A percentile compares a stretch with the other conserved stretches of the same genome.
These are phyloP conservation scores for Syngnathus typhle DNA, from an alignment of 2,113 vertebrate genomes.

Conservation along the genomic window DNA sequence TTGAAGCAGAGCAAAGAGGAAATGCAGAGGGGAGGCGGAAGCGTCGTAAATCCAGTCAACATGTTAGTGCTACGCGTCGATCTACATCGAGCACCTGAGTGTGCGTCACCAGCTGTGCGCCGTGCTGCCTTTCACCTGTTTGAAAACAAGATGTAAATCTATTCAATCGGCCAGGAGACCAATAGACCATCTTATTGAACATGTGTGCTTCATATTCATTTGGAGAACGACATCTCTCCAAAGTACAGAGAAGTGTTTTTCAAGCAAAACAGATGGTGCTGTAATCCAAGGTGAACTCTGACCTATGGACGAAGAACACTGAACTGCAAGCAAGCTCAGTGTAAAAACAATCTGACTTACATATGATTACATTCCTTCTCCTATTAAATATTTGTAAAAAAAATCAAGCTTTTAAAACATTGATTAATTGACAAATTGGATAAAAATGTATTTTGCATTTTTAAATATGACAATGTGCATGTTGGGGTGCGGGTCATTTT, in stretches of 20 bases:
- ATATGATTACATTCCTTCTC: background rate
- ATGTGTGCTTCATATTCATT: background rate
- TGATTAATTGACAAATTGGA: no score
- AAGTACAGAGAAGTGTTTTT: constrained; percentile 1
- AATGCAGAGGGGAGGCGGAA: constrained; percentile 10
- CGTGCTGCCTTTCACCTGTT: constrained; percentile 50
- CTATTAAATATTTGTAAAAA: background rate
- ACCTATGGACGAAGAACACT: constrained; percentile 36
- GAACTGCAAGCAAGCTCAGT: background rate
- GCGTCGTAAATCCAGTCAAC: constrained; percentile 26
- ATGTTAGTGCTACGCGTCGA: constrained; percentile 42
- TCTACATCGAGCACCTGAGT: constrained; percentile 52
- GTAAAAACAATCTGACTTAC: constrained; percentile 37
- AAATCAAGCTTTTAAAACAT: no score
- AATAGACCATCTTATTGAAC: background rate
- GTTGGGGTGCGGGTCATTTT: no score
- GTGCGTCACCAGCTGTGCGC: constrained; percentile 28
- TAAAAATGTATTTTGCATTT: no score
- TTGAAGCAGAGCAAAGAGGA: background rate
- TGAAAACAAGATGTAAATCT: constrained; percentile 49
- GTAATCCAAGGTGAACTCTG: constrained; percentile 39
- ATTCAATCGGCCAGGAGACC: constrained; percentile 13
- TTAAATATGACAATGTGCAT: no score
- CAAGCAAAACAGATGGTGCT: constrained; percentile 13
- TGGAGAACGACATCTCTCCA: background rate